Percentiles rank a stretch among this genome's conserved stretches.
These are phyloP conservation scores for Machimus atricapillus DNA, from an alignment of 2,888 invertebrate species.

Conservation along the genomic window DNA sequence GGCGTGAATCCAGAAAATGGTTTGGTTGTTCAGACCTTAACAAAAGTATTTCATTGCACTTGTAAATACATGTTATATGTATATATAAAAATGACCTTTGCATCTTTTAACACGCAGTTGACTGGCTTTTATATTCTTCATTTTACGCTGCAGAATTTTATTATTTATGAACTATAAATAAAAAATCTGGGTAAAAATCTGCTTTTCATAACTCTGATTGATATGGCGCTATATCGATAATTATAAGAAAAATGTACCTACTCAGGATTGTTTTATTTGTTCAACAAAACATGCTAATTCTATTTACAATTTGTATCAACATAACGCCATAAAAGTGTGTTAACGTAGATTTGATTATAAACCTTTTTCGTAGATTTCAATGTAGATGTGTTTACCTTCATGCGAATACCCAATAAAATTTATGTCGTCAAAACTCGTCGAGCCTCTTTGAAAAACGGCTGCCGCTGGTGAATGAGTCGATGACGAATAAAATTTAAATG, in stretches of 20 bases:
- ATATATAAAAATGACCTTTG: no score
- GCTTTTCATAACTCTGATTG: background rate
- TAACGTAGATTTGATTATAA: background rate
- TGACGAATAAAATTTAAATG: background rate
- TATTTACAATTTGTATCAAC: background rate
- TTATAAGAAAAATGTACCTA: background rate
- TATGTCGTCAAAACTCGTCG: background rate
- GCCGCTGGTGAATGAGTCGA: background rate
- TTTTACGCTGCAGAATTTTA: background rate
- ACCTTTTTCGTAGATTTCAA: background rate
- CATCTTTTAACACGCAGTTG: no score
- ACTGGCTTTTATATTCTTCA: background rate
- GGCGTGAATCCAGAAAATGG: no score
- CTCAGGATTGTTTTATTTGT: background rate
- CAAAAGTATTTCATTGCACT: no score
- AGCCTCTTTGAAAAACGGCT: background rate
- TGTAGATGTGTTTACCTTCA: background rate
- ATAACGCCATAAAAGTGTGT: background rate
- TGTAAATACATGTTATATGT: no score
- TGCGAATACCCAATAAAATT: background rate
- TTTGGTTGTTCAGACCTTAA: no score
- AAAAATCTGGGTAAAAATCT: background rate
- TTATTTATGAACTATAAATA: background rate
- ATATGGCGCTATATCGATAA: background rate
- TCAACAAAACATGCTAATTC: background rate